Conservation (phyloP, 2,888 invertebrate species). For the Ganaspis brasiliensis region DNA sequence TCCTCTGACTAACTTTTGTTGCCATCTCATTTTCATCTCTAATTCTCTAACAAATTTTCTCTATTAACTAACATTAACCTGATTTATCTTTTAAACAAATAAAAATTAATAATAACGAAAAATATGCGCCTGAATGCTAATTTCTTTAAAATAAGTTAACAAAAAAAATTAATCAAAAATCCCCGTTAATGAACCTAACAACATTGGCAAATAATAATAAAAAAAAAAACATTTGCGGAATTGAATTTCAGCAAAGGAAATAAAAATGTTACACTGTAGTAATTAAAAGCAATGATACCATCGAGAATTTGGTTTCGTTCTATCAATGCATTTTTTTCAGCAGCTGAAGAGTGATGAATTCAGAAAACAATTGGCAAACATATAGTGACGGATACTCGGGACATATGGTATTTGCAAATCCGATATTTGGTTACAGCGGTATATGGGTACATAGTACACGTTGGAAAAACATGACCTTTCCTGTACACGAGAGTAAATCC, state of each 20-base stretch:
- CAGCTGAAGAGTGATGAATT: conserved; percentile 23
- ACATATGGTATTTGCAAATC: conserved; percentile 56
- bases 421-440: conserved; percentile 52
- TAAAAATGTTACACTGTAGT: conserved; percentile 48
- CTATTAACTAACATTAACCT: too few species aligned
- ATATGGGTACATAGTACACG: conserved; percentile 54
- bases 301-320: conserved; percentile 2
- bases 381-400: conserved; percentile 60
- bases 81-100: too few species aligned
- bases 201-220: neutral
- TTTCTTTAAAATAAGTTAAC: too few species aligned
- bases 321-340: conserved; percentile 41
- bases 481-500: conserved; percentile 52
- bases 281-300: conserved; percentile 54
- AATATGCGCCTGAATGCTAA: too few species aligned
- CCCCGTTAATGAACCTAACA: neutral
- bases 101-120: too few species aligned
- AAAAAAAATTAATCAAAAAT: too few species aligned
- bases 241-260: conserved; percentile 3
- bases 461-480: conserved; percentile 46
- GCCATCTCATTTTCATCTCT: conserved; percentile 15
- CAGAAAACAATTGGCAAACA: conserved; percentile 42
- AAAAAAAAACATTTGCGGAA: conserved; percentile 5
- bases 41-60: neutral
- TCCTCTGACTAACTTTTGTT: conserved; percentile 6